Evolutionary conservation across 2,888 invertebrate species (phyloP).

Genomic region (Scaptodrosophila latifasciaeformis): DNA sequence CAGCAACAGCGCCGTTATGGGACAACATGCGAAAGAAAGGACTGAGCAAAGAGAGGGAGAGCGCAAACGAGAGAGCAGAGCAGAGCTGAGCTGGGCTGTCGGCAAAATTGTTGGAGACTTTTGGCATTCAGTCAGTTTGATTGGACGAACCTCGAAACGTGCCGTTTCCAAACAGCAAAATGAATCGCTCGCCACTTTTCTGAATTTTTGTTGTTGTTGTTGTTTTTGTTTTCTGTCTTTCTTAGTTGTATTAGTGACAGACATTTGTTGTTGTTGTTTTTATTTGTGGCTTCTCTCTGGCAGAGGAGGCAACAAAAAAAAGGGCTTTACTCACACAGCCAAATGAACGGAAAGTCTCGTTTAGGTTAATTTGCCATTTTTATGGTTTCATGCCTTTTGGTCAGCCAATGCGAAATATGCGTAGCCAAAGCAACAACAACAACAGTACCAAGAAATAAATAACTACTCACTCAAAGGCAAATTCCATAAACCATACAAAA

Average conservation of each 20-base stretch:
- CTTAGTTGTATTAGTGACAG: conserved; percentile 1
- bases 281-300: conserved; percentile 56
- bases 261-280: conserved; percentile 20
- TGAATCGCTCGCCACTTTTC: background rate
- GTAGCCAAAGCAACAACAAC: conserved; percentile 24
- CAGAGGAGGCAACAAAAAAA: conserved; percentile 34
- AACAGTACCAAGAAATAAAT: background rate
- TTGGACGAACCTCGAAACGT: conserved; percentile 67
- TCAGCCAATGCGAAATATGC: conserved; percentile 13
- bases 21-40: conserved; percentile 37
- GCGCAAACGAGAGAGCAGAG: no score
- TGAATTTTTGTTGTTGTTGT: background rate
- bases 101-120: no score
- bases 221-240: background rate
- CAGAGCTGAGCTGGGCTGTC: no score
- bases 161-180: conserved; percentile 49
- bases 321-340: conserved; percentile 9
- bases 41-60: no score
- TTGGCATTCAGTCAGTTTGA: no score
- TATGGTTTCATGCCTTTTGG: conserved; percentile 70
- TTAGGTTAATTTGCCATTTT: conserved; percentile 72
- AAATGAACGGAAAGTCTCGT: conserved; percentile 28
- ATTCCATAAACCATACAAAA: conserved; percentile 7
- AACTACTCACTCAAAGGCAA: conserved; percentile 14
- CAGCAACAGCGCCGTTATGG: conserved; percentile 24